These are phyloP conservation scores for Ladona fulva DNA, from an alignment of 1,140 invertebrate genomes.

Conservation along the genomic window DNA sequence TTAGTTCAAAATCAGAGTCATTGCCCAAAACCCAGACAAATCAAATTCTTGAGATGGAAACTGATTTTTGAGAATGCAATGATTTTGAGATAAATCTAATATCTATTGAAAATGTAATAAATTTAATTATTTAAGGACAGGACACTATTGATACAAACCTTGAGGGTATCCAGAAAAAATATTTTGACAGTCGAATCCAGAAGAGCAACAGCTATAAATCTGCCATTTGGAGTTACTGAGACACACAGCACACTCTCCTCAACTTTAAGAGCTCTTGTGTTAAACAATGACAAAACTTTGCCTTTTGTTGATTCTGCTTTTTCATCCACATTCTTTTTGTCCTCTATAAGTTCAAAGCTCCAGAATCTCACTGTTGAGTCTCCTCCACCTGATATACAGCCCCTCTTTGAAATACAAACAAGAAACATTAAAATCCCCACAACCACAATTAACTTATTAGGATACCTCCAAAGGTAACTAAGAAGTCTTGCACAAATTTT, in stretches of 20 bases:
- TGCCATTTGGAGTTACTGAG: constrained; percentile 72
- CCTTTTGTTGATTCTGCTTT: constrained; percentile 44
- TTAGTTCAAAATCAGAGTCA: too few relatives aligned
- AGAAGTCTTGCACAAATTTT: too few relatives aligned
- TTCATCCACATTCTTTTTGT: constrained; percentile 37
- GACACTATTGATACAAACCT: constrained; percentile 58
- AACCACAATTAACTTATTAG: too few relatives aligned
- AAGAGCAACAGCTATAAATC: constrained; percentile 80
- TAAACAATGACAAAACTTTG: constrained; percentile 69
- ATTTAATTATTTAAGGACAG: too few relatives aligned
- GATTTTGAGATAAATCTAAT: too few relatives aligned
- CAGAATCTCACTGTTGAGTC: constrained; percentile 91
- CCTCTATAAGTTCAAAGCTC: constrained; percentile 79
- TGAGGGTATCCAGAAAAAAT: constrained; percentile 88
- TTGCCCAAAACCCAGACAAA: too few relatives aligned
- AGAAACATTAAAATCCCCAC: too few relatives aligned
- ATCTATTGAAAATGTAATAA: too few relatives aligned
- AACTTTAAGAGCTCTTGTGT: constrained; percentile 71
- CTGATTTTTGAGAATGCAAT: too few relatives aligned
- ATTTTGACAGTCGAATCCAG: constrained; percentile 92
- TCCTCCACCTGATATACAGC: constrained; percentile 74
- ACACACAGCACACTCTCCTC: constrained; percentile 80
- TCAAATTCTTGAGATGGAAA: too few relatives aligned
- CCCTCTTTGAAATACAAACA: constrained; percentile 43
- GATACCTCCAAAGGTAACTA: too few relatives aligned